phyloP scores from a whole-genome alignment of 2,113 vertebrate species.

The Phrynocephalus versicolor region DNA sequence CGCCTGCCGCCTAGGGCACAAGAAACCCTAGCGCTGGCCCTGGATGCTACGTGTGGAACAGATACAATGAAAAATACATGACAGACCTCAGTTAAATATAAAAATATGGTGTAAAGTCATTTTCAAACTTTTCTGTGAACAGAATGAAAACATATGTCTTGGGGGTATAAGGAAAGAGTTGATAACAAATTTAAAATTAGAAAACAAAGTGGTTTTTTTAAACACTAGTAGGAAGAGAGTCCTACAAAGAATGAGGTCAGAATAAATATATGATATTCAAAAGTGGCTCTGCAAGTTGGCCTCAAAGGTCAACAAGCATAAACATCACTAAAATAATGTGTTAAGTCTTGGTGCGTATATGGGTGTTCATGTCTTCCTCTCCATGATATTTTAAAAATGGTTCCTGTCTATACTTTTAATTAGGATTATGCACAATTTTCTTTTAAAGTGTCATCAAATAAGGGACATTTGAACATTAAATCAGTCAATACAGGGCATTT shows the following conservation, averaged over 20 bases:
- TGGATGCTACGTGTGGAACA: too few relatives aligned
- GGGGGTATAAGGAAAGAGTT: constrained; percentile 71
- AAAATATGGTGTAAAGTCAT: constrained; percentile 60
- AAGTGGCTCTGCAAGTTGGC: constrained; percentile 70
- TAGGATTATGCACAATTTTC: too few relatives aligned
- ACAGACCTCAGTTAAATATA: background rate
- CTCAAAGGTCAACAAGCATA: constrained; percentile 60
- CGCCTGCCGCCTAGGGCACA: too few relatives aligned
- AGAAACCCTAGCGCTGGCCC: too few relatives aligned
- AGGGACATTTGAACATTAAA: too few relatives aligned
- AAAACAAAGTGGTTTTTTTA: constrained; percentile 72
- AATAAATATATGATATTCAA: constrained; percentile 71
- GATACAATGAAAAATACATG: background rate
- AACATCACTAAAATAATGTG: constrained; percentile 61
- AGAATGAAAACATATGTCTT: constrained; percentile 71
- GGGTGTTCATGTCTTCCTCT: constrained; percentile 28
- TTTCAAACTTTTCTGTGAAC: constrained; percentile 56
- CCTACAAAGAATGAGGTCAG: constrained; percentile 67
- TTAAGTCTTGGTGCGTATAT: background rate
- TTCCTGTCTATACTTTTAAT: constrained; percentile 34
- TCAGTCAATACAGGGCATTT: too few relatives aligned
- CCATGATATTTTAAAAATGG: constrained; percentile 28
- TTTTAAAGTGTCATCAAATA: too few relatives aligned
- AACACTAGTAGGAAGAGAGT: constrained; percentile 71
- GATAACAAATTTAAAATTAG: constrained; percentile 75